Evolutionary conservation across 2,888 invertebrate species (phyloP).

Genomic region (Hofmannophila pseudospretella): DNA sequence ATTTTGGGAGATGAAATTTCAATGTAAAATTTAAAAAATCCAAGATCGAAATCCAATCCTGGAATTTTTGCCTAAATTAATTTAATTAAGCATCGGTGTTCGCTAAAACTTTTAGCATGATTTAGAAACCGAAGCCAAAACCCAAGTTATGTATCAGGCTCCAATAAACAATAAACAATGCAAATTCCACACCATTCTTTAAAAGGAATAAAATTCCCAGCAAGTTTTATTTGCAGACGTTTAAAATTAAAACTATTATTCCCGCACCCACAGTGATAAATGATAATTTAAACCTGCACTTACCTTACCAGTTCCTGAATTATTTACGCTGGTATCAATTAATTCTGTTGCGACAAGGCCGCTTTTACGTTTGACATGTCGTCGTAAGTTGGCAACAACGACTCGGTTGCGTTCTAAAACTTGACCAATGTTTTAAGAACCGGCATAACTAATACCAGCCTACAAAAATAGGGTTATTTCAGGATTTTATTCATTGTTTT

Average conservation of each 20-base stretch:
- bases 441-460: too few species aligned
- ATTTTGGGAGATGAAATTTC: too few species aligned
- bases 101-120: too few species aligned
- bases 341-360: constrained; percentile 26
- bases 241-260: neutral
- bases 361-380: constrained; percentile 18
- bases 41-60: too few species aligned
- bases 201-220: constrained; percentile 6
- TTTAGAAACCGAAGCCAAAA: too few species aligned
- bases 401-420: constrained; percentile 15
- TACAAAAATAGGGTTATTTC: too few species aligned
- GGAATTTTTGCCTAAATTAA: too few species aligned
- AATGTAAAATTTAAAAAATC: too few species aligned
- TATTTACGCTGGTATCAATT: constrained; percentile 27
- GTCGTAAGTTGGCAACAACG: constrained; percentile 21
- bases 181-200: constrained; percentile 9
- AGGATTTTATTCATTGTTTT: too few species aligned
- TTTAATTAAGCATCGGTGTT: too few species aligned
- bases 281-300: constrained; percentile 4
- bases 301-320: constrained; percentile 24
- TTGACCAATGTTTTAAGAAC: constrained; percentile 21
- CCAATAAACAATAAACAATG: too few species aligned
- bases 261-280: neutral
- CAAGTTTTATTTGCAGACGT: constrained; percentile 6
- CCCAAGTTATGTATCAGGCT: too few species aligned